Evolutionary conservation across 1,140 invertebrate genomes (phyloP).

Genomic region (Coenobita brevimanus): DNA sequence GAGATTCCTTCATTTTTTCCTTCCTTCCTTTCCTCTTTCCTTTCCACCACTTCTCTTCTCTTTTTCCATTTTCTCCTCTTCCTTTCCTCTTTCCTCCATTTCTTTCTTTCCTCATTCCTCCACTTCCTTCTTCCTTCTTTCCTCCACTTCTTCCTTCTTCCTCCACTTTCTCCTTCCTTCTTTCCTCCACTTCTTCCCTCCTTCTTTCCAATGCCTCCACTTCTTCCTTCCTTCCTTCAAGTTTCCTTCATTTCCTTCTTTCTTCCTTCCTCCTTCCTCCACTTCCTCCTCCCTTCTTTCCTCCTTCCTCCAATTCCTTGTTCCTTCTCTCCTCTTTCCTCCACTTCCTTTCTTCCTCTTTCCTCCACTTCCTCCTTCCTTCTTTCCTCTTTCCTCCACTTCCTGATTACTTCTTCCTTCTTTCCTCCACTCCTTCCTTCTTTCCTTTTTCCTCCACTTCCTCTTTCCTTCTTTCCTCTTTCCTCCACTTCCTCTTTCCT

Average conservation of each 20-base stretch:
- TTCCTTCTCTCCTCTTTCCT: not conserved
- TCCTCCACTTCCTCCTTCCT: not conserved
- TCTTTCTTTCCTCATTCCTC: not conserved
- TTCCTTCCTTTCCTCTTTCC: too few species aligned
- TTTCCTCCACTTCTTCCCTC: not conserved
- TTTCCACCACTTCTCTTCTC: too few species aligned
- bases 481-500: not conserved
- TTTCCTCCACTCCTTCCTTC: not conserved
- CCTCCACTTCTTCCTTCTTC: not conserved
- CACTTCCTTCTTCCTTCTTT: not conserved
- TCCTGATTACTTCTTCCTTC: too few species aligned
- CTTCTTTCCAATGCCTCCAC: not conserved
- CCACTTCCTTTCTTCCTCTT: not conserved
- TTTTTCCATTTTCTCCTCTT: not conserved
- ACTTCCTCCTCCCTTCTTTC: not conserved
- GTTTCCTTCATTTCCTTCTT: not conserved
- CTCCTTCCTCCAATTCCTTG: not conserved
- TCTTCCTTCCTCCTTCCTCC: not conserved
- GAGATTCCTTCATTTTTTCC: too few species aligned
- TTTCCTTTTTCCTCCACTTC: too few species aligned
- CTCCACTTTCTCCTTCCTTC: not conserved
- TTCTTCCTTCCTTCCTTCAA: not conserved
- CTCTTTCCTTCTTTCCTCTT: not conserved
- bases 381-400: not conserved
- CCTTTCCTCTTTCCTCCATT: not conserved